A percentile compares a stretch with the other conserved stretches of the same genome.
These are phyloP conservation scores for Hexactinellida sp. DNA, from an alignment of 37 sponge, comb jelly and placozoan species.

Conservation along the genomic window DNA sequence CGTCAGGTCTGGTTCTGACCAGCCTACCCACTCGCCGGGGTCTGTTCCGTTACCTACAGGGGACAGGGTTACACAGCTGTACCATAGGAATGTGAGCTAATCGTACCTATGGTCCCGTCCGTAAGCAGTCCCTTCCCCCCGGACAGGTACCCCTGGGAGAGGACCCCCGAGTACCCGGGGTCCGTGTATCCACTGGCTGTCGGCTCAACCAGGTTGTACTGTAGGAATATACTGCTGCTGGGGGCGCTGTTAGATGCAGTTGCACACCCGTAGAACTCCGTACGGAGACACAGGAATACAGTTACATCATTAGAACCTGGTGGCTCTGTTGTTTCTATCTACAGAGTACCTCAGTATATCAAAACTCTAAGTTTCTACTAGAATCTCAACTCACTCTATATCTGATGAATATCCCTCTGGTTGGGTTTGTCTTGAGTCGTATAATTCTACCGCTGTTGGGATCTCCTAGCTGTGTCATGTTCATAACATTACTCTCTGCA, in stretches of 20 bases:
- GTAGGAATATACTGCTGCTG: neutral
- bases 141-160: neutral
- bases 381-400: neutral
- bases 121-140: neutral
- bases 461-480: neutral
- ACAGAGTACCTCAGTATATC: neutral
- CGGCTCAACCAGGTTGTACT: neutral
- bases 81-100: neutral
- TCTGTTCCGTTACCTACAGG: neutral
- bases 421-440: neutral
- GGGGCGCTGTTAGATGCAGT: neutral
- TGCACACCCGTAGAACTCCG: neutral
- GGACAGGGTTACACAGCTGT: neutral
- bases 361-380: neutral
- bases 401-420: neutral
- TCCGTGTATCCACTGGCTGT: neutral
- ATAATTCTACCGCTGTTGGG: neutral
- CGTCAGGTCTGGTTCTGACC: neutral
- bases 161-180: neutral
- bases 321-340: neutral
- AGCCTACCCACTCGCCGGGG: neutral
- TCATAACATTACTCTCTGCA: neutral
- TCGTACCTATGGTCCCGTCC: neutral
- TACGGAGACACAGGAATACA: neutral
- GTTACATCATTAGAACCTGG: neutral